Evolutionary conservation across 2,888 invertebrate genomes (phyloP).

Genomic region (Dryobotodes eremita): DNA sequence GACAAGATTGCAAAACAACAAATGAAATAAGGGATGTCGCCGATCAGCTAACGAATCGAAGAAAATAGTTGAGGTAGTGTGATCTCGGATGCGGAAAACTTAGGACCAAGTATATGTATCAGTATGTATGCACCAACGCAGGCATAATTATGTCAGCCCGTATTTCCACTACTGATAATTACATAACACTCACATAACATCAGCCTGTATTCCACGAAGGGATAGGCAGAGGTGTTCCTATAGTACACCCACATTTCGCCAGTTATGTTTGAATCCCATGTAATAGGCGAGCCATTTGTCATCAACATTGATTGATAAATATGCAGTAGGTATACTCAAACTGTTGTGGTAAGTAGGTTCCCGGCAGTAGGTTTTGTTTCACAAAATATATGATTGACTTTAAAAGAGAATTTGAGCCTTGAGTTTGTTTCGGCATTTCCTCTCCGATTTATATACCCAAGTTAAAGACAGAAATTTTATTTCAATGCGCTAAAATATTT

Average conservation of each 20-base stretch:
- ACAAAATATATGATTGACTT: background rate
- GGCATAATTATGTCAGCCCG: background rate
- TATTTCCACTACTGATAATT: background rate
- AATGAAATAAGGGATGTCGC: slow-evolving; percentile 2
- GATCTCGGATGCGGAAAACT: background rate
- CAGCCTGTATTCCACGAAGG: background rate
- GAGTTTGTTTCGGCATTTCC: background rate
- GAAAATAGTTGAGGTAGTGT: slow-evolving; percentile 12
- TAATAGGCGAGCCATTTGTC: too few species aligned
- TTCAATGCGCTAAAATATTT: background rate
- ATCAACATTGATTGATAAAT: background rate
- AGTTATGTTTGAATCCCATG: background rate
- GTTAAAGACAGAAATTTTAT: background rate
- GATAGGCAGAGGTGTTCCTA: background rate
- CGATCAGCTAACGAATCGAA: background rate
- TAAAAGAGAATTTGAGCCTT: too few species aligned
- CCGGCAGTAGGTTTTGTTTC: background rate
- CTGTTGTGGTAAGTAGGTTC: background rate
- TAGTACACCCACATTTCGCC: background rate
- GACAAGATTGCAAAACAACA: background rate
- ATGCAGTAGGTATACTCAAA: background rate
- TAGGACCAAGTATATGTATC: background rate
- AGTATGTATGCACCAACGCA: background rate
- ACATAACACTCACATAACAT: background rate
- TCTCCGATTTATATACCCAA: background rate